phyloP scores from a whole-genome alignment of 2,113 vertebrate genomes.

The Neolamprologus hecqui region DNA sequence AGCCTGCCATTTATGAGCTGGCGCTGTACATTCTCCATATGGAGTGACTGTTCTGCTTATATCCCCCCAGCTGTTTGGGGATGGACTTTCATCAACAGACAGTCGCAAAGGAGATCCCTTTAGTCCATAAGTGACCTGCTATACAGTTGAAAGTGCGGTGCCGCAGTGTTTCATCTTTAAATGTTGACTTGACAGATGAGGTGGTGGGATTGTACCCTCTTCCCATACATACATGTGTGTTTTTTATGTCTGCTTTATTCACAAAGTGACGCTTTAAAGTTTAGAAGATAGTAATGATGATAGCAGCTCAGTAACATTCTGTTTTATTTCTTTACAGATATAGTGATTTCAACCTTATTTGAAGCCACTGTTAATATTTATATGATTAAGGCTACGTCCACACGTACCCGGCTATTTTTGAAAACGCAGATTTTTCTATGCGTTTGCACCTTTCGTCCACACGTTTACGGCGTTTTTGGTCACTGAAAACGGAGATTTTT shows the following conservation, averaged over 20 bases:
- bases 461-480: accelerated
- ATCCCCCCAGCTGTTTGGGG: background rate
- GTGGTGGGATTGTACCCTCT: background rate
- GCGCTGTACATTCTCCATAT: slow-evolving; percentile 12
- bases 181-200: background rate
- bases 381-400: background rate
- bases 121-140: background rate
- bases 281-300: background rate
- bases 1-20: slow-evolving; percentile 34
- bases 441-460: no score
- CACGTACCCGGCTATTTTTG: accelerated
- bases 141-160: background rate
- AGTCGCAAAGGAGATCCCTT: background rate
- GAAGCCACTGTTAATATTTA: background rate
- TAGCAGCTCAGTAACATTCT: background rate
- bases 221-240: background rate
- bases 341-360: accelerated
- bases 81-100: background rate
- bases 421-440: no score
- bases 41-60: background rate
- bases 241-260: background rate
- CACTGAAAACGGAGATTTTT: accelerated
- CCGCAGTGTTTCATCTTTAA: background rate
- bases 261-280: background rate
- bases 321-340: background rate